A percentile compares a stretch with the other conserved stretches of the same genome.
These are phyloP conservation scores for Adoxophyes honmai DNA, from an alignment of 1,140 invertebrate genomes.

Conservation along the genomic window DNA sequence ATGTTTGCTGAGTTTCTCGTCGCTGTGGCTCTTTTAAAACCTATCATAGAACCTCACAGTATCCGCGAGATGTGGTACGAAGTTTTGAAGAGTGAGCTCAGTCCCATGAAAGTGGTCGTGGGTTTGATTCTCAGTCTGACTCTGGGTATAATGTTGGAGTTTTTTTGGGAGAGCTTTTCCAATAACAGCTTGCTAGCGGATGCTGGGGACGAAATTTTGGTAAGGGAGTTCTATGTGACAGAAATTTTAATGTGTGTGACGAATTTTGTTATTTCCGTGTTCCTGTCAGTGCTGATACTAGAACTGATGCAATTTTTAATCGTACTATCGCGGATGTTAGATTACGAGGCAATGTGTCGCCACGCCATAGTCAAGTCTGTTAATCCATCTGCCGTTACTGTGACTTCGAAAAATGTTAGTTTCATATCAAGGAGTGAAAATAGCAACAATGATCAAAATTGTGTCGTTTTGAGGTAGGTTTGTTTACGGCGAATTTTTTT, in stretches of 20 bases:
- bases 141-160: slow-evolving; percentile 34
- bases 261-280: slow-evolving; percentile 36
- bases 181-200: slow-evolving; percentile 22
- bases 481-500: not conserved
- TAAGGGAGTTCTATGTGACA: slow-evolving; percentile 37
- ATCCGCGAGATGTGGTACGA: slow-evolving; percentile 43
- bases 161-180: slow-evolving; percentile 29
- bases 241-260: slow-evolving; percentile 31
- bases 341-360: slow-evolving; percentile 55
- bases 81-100: slow-evolving; percentile 25
- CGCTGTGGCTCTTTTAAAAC: slow-evolving; percentile 43
- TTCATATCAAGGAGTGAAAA: too few relatives aligned
- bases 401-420: not conserved
- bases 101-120: slow-evolving; percentile 27
- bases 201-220: slow-evolving; percentile 24
- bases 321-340: slow-evolving; percentile 39
- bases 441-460: not conserved
- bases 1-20: slow-evolving; percentile 38
- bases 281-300: slow-evolving; percentile 39
- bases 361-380: slow-evolving; percentile 41
- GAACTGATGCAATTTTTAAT: slow-evolving; percentile 36
- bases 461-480: not conserved
- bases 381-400: slow-evolving; percentile 19
- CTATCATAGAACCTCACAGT: slow-evolving; percentile 35
- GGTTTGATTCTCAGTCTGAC: slow-evolving; percentile 23